phyloP scores from a whole-genome alignment of 2,113 vertebrate genomes.

The Malurus cyaneus region DNA sequence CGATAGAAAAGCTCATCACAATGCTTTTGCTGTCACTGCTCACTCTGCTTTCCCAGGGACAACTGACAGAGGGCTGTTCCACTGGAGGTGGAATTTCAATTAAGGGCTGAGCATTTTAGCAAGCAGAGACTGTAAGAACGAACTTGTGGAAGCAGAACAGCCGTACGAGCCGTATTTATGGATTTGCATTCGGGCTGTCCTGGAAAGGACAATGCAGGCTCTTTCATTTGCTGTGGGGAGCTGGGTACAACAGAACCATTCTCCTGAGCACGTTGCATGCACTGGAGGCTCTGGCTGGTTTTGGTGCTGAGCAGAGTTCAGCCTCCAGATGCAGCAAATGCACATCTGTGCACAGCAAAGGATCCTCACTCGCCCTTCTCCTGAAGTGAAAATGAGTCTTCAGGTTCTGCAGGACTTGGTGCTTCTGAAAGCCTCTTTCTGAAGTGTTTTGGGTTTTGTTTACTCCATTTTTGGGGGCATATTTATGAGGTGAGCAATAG shows the following conservation, averaged over 20 bases:
- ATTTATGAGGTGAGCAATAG: background rate
- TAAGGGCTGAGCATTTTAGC: constrained; percentile 27
- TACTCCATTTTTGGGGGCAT: too few species aligned
- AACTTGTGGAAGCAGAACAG: background rate
- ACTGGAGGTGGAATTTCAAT: constrained; percentile 62
- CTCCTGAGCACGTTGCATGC: background rate
- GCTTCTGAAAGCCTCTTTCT: background rate
- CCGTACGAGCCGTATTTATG: background rate
- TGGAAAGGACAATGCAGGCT: constrained; percentile 32
- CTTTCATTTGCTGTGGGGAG: constrained; percentile 10
- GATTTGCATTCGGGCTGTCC: background rate
- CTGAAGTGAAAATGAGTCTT: background rate
- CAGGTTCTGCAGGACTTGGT: background rate
- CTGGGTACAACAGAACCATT: constrained; percentile 35
- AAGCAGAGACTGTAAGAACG: background rate
- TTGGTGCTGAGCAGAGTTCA: background rate
- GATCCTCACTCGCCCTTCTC: background rate
- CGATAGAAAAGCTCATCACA: background rate
- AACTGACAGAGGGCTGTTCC: background rate
- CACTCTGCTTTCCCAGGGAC: background rate
- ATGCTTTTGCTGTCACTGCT: background rate
- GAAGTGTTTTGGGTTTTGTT: background rate
- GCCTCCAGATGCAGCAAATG: background rate
- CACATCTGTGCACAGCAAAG: background rate
- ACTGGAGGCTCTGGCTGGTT: background rate